A percentile compares a stretch with the other conserved stretches of the same genome.
Evolutionary conservation across 2,797 vertebrate genomes (phyloP).

Genomic region (Protonibea diacanthus): DNA sequence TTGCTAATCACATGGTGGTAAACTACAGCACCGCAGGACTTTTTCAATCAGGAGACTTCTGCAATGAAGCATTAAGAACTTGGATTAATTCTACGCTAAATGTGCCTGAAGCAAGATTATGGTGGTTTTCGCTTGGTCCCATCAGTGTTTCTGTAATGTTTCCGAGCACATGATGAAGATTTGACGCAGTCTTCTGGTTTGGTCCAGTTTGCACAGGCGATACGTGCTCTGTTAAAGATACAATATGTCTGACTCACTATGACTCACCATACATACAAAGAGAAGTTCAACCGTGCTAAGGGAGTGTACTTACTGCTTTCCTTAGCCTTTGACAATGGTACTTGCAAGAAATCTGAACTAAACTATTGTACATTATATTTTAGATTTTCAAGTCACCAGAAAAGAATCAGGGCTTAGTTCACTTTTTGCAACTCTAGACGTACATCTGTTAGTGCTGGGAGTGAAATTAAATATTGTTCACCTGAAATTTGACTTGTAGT

Average conservation of each 20-base stretch:
- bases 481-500: slow-evolving; percentile 69
- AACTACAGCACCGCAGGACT: slow-evolving; percentile 30
- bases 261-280: slow-evolving; percentile 29
- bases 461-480: slow-evolving; percentile 58
- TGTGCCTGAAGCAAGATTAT: slow-evolving; percentile 45
- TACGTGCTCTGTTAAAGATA: slow-evolving; percentile 31
- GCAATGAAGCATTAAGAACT: slow-evolving; percentile 31
- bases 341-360: slow-evolving; percentile 21
- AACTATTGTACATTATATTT: slow-evolving; percentile 21
- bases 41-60: slow-evolving; percentile 38
- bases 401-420: slow-evolving; percentile 9
- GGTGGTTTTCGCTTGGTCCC: slow-evolving; percentile 35
- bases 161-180: slow-evolving; percentile 64
- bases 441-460: slow-evolving; percentile 39
- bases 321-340: background rate
- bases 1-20: slow-evolving; percentile 45
- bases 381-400: slow-evolving; percentile 28
- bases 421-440: slow-evolving; percentile 16
- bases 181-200: slow-evolving; percentile 61
- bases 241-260: slow-evolving; percentile 6
- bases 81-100: slow-evolving; percentile 46
- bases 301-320: slow-evolving; percentile 18
- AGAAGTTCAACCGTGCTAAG: slow-evolving; percentile 3
- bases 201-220: slow-evolving; percentile 12
- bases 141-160: slow-evolving; percentile 43